Evolutionary conservation across 2,888 invertebrate genomes (phyloP), one percentile per base, ranked within the genome.

Genomic region (Phragmatobia fuliginosa): DNA sequence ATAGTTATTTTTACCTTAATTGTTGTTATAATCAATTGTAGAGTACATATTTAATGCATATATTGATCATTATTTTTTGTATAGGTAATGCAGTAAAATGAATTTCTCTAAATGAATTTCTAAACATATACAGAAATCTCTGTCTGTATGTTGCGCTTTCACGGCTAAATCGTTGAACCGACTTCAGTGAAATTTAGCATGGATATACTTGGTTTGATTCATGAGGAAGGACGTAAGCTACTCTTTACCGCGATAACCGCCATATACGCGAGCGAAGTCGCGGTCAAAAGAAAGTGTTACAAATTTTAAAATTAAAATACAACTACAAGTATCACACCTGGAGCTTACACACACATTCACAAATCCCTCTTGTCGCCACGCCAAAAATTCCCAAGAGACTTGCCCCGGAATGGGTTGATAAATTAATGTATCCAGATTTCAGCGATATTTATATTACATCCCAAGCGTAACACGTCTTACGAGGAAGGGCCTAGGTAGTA

Each of bases 391-490:
- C 32, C 62, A 0, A 14, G 68, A 63, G 62, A 59, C 33, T 21
- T 45, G 28, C n/a, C 33, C 45, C 63, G 33, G n/a, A 49, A 64
- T 36, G 45, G 60, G 41, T 68, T 63, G 58, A 63, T 65, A 64
- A 60, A 64, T 69, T 49, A 38, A 49, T 60, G 36, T 52, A 36
- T 60, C 18, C 32, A 63, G 68, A 58, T 58, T 68, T 62, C 33
- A 41, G 31, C 16, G 18, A 25, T 59, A 32, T 33, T 62, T 59
- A 62, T 62, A 52, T 38, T 45, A 38, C 49, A 3, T 36, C 36
- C 36, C 62, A 41, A 56, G 62, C 38, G 36, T 11, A 36, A 10
- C 36, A 36, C 36, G 11, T 10, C 36, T 36, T 14, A 36, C 36
- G 52, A 21, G 31, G 18, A 18, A 36, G 31, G 5, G n/a, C 32